Percentiles rank a stretch among this genome's conserved stretches.
phyloP scores from a whole-genome alignment of 2,797 vertebrate species.

The Hipposideros larvatus region DNA sequence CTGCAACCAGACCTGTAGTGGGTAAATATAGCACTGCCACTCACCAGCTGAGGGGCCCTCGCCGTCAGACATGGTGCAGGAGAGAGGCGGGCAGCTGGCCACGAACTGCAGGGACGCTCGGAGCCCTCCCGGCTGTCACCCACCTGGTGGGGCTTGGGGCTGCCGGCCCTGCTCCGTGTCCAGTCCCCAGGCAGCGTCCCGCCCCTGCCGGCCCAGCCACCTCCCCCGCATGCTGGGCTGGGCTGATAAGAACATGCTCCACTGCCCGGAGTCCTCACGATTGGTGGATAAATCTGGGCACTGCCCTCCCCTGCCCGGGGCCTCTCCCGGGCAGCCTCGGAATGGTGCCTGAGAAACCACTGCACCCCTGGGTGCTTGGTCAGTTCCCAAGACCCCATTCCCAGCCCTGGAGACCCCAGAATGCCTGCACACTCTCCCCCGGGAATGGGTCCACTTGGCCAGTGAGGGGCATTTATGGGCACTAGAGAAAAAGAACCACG shows the following conservation, averaged over 20 bases:
- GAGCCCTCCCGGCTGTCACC: conserved; percentile 44
- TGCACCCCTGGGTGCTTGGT: background rate
- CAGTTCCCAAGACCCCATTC: background rate
- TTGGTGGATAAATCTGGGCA: conserved; percentile 97
- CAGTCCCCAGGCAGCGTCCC: conserved; percentile 46
- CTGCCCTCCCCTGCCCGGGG: conserved; percentile 90
- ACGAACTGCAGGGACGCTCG: conserved; percentile 40
- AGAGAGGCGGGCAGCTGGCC: conserved; percentile 81
- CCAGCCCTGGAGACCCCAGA: background rate
- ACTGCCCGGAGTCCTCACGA: conserved; percentile 89
- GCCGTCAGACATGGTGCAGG: conserved; percentile 95
- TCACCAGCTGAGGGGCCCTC: conserved; percentile 96
- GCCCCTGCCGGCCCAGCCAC: conserved; percentile 74
- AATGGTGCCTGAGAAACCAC: background rate
- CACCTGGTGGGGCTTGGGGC: conserved; percentile 56
- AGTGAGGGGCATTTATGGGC: background rate
- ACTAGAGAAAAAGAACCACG: background rate
- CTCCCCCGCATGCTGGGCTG: conserved; percentile 89
- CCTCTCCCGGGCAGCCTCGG: conserved; percentile 81
- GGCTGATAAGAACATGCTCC: conserved; percentile 91
- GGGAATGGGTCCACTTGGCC: background rate
- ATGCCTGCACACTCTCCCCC: background rate
- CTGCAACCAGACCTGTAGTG: conserved; percentile 83
- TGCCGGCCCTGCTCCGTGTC: background rate
- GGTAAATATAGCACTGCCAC: conserved; percentile 91